These are phyloP conservation scores for Neodiprion fabricii DNA, from an alignment of 1,140 invertebrate species.

Conservation along the genomic window DNA sequence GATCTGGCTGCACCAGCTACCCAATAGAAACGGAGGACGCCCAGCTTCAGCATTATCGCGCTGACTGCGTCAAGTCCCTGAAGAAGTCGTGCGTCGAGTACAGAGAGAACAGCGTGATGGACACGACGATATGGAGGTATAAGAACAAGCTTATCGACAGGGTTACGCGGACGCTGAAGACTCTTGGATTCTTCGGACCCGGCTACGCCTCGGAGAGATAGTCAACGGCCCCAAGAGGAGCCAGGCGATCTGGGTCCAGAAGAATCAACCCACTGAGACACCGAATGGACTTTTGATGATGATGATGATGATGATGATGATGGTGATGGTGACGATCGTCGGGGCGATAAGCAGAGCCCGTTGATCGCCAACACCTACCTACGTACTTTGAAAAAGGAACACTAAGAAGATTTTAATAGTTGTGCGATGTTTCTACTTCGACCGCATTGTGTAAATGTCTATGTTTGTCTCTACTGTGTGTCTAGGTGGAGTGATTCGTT, in stretches of 20 bases:
- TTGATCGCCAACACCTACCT: too few relatives aligned
- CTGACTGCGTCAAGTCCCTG: conserved; percentile 88
- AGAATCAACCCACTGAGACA: background rate
- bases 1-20: conserved; percentile 85
- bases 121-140: conserved; percentile 89
- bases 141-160: conserved; percentile 76
- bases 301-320: background rate
- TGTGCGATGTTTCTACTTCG: too few relatives aligned
- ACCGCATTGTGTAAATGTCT: too few relatives aligned
- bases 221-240: background rate
- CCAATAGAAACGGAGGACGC: conserved; percentile 83
- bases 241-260: background rate
- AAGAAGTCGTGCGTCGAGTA: conserved; percentile 87
- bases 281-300: background rate
- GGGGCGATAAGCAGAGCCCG: too few relatives aligned
- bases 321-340: too few relatives aligned
- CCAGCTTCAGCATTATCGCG: conserved; percentile 91
- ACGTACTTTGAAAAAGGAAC: too few relatives aligned
- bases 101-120: conserved; percentile 80
- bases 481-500: too few relatives aligned
- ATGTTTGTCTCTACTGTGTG: too few relatives aligned
- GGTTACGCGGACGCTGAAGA: conserved; percentile 73
- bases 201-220: conserved; percentile 35
- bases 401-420: too few relatives aligned
- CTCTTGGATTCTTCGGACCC: conserved; percentile 74